These are phyloP conservation scores for Crotalus helleri DNA, from an alignment of 2,113 vertebrate genomes.

Conservation along the genomic window DNA sequence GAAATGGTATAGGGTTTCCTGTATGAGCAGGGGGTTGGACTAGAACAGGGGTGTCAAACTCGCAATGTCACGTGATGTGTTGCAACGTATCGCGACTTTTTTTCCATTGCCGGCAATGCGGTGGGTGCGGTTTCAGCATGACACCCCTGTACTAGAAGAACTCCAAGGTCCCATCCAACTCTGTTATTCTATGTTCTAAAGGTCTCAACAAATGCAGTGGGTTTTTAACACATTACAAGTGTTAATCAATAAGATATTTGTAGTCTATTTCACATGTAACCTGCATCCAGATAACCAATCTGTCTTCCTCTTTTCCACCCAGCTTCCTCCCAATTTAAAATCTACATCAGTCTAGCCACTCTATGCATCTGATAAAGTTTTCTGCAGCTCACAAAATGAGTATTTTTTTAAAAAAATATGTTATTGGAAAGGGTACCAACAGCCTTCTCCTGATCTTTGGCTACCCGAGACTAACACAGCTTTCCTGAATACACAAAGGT, in stretches of 20 bases:
- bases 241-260: neutral
- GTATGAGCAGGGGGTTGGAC: too few species aligned
- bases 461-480: neutral
- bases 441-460: neutral
- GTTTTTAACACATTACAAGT: neutral
- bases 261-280: neutral
- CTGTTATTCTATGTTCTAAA: neutral
- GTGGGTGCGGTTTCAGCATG: too few species aligned
- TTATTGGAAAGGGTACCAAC: neutral
- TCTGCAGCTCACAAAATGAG: neutral
- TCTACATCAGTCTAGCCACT: neutral
- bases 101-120: too few species aligned
- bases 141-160: too few species aligned
- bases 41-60: too few species aligned
- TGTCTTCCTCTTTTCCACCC: neutral
- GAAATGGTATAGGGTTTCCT: too few species aligned
- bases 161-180: too few species aligned
- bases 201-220: neutral
- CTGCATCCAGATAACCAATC: neutral
- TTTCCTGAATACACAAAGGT: neutral
- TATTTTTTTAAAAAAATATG: neutral
- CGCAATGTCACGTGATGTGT: too few species aligned
- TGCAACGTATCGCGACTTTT: too few species aligned
- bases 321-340: neutral
- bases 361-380: neutral